Percentiles rank a stretch among this genome's conserved stretches.
Conservation (phyloP, 1,140 invertebrate genomes). For the Drosophila azteca region DNA sequence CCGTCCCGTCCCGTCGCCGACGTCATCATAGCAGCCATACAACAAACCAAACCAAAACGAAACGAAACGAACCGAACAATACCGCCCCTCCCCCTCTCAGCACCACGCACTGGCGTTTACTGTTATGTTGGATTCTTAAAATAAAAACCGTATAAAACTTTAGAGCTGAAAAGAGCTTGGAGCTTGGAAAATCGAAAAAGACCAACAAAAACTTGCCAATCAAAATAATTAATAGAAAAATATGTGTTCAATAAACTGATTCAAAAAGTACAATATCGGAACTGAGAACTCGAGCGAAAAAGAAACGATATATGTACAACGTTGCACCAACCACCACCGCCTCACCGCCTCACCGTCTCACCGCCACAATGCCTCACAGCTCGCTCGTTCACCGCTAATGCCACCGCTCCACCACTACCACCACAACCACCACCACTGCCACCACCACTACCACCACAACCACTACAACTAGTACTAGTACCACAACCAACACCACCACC, state of each 20-base stretch:
- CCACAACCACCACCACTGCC: slow-evolving; percentile 30
- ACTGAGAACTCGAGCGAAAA: slow-evolving; percentile 8
- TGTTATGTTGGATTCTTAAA: slow-evolving; percentile 12
- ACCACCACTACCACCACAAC: slow-evolving; percentile 8
- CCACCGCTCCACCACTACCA: slow-evolving; percentile 46
- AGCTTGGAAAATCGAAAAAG: no score
- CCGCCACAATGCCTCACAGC: slow-evolving; percentile 17
- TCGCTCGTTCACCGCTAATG: slow-evolving; percentile 56
- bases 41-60: slow-evolving; percentile 45
- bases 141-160: no score
- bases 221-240: slow-evolving; percentile 3
- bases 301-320: slow-evolving; percentile 23
- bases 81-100: neutral
- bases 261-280: slow-evolving; percentile 16
- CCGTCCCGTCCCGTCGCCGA: slow-evolving; percentile 17
- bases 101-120: slow-evolving; percentile 16
- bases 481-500: slow-evolving; percentile 36
- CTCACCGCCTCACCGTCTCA: slow-evolving; percentile 27
- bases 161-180: slow-evolving; percentile 16
- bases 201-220: slow-evolving; percentile 6
- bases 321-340: slow-evolving; percentile 48
- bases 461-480: slow-evolving; percentile 31
- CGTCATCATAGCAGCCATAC: slow-evolving; percentile 71
- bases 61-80: slow-evolving; percentile 6
- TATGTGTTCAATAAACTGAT: slow-evolving; percentile 4